Conservation (phyloP, 2,888 invertebrate species). For the Morpho deidamia region DNA sequence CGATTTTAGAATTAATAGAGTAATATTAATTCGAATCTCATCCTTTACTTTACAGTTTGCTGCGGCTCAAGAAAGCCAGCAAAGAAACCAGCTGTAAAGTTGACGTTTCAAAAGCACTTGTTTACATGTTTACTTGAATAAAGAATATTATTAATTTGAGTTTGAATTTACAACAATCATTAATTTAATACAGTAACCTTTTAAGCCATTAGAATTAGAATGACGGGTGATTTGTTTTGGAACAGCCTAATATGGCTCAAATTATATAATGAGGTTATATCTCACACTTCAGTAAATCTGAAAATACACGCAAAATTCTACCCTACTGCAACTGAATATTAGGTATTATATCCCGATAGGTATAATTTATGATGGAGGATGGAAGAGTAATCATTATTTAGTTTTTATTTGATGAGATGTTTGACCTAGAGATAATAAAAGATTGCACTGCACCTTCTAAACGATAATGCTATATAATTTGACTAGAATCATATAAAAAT, state of each 20-base stretch:
- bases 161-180: not conserved
- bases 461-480: no score
- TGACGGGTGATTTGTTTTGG: slow-evolving; percentile 1
- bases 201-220: not conserved
- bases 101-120: no score
- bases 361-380: not conserved
- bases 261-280: slow-evolving; percentile 5
- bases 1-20: no score
- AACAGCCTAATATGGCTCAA: slow-evolving; percentile 4
- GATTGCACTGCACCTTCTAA: no score
- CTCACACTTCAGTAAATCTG: not conserved
- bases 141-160: no score
- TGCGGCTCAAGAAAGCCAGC: no score
- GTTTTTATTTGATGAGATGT: not conserved
- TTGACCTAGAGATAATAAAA: not conserved
- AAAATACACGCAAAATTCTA: not conserved
- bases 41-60: no score
- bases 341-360: no score
- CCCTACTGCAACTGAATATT: not conserved
- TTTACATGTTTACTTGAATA: no score
- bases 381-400: not conserved
- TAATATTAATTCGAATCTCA: no score
- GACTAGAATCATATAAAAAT: no score
- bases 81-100: no score
- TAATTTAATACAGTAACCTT: not conserved